Base-by-base conservation (phyloP, 2,797 vertebrate species). In the Tragopan temminckii region DNA sequence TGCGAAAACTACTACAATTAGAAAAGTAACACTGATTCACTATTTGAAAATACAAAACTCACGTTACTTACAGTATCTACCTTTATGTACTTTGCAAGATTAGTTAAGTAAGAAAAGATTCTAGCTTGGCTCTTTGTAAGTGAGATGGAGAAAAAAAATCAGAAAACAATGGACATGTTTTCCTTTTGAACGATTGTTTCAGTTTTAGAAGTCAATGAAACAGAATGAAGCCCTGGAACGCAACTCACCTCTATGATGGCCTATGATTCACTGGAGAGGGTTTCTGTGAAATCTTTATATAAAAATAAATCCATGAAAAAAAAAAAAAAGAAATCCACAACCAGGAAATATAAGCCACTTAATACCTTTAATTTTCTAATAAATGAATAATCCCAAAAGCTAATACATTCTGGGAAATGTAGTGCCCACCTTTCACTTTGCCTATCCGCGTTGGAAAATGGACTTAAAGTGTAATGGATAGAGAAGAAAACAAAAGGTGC, bases 361-460 rank as follows among this genome's bases (percentile, higher is more conserved):
- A 61, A 46, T 46, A 16, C 23, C 18, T 66, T 27, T 48, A 52
- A 5, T 9, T 31, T 64, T 70, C 67, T 40, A 78, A 53, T 43
- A 68, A 64, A 40, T 8, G 24, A 36, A 70, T 70, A 74, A 27
- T 85, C 13, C 6, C 25, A 2, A 63, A 57, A 9, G 4, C 1
- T 2, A 68, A 80, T 48, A 78, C 9, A 42, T 6, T 17, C 29
- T 64, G 7, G 38, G 9, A 71, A 9, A 85, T 6, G 2, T 7
- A 67, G 43, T 3, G 16, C 23, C 31, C 35, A 21, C 53, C 21
- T 29, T 6, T 52, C 40, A 10, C 29, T 18, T 7, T 57, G 50
- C 55, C 5, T 20, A 0, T 23, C 33, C 7, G 9, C 10, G 6
- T 36, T 52, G 21, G 31, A 9, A 36, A 82, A 53, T 0, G 0